These are phyloP conservation scores for Mesoclemmys tuberculata DNA, from an alignment of 2,113 vertebrate species.

Conservation along the genomic window DNA sequence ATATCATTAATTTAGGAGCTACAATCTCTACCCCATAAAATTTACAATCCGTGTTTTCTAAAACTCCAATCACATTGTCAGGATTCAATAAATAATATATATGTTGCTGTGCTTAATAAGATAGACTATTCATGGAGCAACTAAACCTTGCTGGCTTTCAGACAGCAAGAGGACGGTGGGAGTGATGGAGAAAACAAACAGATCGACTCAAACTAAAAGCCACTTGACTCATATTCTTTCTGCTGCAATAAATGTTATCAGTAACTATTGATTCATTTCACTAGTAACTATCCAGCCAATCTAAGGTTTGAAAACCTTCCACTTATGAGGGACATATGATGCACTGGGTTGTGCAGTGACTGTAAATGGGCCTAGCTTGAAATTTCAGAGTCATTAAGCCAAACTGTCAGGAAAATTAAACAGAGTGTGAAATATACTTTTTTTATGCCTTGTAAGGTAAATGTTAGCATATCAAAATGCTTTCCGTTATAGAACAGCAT, in stretches of 20 bases:
- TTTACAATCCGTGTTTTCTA: background rate
- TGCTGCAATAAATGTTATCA: conserved; percentile 52
- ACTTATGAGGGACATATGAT: conserved; percentile 4
- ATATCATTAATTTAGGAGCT: background rate
- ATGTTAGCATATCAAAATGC: background rate
- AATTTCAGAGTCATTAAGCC: conserved; percentile 26
- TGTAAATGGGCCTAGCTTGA: conserved; percentile 9
- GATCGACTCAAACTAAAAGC: conserved; percentile 36
- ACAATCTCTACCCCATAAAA: background rate
- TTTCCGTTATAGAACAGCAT: background rate
- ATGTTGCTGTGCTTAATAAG: background rate
- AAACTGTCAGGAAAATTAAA: conserved; percentile 47
- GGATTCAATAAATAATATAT: background rate
- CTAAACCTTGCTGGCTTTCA: background rate
- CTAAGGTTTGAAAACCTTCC: conserved; percentile 44
- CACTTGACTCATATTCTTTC: conserved; percentile 38
- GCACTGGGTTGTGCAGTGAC: background rate
- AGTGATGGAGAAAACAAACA: conserved; percentile 36
- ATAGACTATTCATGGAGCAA: background rate
- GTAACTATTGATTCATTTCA: conserved; percentile 59
- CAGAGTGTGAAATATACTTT: conserved; percentile 1
- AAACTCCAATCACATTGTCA: accelerated
- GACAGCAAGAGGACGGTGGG: background rate
- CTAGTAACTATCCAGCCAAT: background rate
- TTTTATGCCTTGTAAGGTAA: background rate